Percentiles rank a stretch among this genome's conserved stretches.
phyloP scores from a whole-genome alignment of 1,140 invertebrate genomes.

The Diorhabda carinulata region DNA sequence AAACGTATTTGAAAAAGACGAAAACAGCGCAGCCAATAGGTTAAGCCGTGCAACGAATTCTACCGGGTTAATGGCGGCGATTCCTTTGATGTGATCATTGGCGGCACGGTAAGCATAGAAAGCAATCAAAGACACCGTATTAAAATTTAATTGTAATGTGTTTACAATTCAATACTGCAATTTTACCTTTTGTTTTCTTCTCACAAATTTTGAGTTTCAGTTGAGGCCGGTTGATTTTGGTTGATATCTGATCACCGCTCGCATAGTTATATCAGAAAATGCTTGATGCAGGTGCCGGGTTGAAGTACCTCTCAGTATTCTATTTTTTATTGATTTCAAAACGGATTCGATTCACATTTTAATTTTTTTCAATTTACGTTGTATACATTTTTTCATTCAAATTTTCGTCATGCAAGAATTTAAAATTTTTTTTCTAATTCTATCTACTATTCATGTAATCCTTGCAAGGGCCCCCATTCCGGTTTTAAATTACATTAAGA shows the following conservation, averaged over 20 bases:
- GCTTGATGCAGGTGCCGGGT: too few species aligned
- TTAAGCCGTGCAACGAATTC: not conserved
- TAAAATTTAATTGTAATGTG: not conserved
- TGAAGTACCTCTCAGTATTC: not conserved
- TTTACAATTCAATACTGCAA: too few species aligned
- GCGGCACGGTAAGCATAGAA: conserved; percentile 1
- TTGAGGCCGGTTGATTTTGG: not conserved
- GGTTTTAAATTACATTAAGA: conserved; percentile 2
- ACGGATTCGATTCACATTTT: too few species aligned
- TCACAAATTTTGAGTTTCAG: not conserved
- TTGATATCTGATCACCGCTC: too few species aligned
- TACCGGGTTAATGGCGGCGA: conserved; percentile 4
- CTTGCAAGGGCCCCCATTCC: not conserved
- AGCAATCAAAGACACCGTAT: conserved; percentile 5
- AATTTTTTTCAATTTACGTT: too few species aligned
- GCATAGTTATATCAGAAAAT: too few species aligned
- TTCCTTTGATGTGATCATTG: conserved; percentile 1
- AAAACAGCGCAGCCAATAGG: not conserved
- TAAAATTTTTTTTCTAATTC: not conserved
- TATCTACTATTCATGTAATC: not conserved
- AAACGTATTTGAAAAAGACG: not conserved
- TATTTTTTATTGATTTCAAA: too few species aligned
- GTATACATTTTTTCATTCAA: too few species aligned
- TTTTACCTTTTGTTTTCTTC: not conserved
- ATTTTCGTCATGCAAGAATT: too few species aligned